Conservation (phyloP, 2,797 vertebrate species). For the Neosalanx taihuensis region DNA sequence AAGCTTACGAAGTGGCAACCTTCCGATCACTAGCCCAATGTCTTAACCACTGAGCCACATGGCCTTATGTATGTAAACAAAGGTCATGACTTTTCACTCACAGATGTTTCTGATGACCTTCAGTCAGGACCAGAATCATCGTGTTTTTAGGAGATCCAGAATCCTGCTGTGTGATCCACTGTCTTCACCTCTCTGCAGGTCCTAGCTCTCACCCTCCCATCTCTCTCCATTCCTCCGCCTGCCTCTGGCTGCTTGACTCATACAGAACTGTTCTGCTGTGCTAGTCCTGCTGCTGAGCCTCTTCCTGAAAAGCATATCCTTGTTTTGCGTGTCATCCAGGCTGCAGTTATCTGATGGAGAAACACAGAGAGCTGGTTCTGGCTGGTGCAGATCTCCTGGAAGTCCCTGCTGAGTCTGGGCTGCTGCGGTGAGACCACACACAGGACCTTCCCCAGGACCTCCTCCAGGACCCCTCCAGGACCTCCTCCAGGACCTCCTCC, state of each 20-base stretch:
- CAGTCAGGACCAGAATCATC: too few species aligned
- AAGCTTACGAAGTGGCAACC: too few species aligned
- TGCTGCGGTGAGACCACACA: too few species aligned
- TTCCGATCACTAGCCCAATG: too few species aligned
- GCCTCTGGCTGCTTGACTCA: constrained; percentile 29
- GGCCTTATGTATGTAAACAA: too few species aligned
- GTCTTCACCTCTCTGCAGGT: constrained; percentile 29
- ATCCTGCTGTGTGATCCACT: constrained; percentile 24
- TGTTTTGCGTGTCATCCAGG: constrained; percentile 29
- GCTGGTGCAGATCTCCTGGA: not conserved
- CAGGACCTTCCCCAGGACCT: too few species aligned
- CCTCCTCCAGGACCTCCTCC: too few species aligned
- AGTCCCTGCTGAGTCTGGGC: too few species aligned
- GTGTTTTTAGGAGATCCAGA: constrained; percentile 26
- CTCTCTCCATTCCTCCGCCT: constrained; percentile 10
- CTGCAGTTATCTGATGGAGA: constrained; percentile 21
- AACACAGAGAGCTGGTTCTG: not conserved
- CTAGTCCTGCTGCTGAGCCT: constrained; percentile 19
- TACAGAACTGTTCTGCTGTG: constrained; percentile 28
- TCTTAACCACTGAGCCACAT: too few species aligned
- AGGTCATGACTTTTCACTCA: too few species aligned
- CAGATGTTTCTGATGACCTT: too few species aligned
- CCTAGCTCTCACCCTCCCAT: constrained; percentile 28
- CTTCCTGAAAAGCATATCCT: constrained; percentile 23
- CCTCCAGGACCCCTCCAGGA: too few species aligned